Evolutionary conservation across 2,113 vertebrate species (phyloP), one percentile per base, ranked within the genome.

Genomic region (Beaufortia kweichowensis): DNA sequence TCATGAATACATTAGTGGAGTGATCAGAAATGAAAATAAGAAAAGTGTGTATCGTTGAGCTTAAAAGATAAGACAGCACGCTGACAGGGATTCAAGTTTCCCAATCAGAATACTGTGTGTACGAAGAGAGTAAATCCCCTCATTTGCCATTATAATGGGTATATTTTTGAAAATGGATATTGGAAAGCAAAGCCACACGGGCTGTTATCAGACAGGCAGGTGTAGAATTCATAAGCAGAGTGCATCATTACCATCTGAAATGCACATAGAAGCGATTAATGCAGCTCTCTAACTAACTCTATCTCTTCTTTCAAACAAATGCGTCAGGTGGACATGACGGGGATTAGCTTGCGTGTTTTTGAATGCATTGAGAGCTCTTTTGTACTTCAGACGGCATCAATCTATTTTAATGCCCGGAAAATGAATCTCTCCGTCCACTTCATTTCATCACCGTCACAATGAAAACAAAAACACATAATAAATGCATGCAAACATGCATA

Each of bases 1-100:
- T 74, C 39, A 74, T 74, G 71, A 74, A 74, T 74, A 74, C 61
- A 39, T 74, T 74, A 74, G 14, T 35, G 69, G 24, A 31, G 57
- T 74, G 71, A 74, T 74, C 23, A 61, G 57, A 74, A 74, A 74
- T 74, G 39, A 73, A 56, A 61, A 48, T 43, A 35, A 29, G 71
- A 48, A 74, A 74, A 46, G 56, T 48, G 55, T 73, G 33, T 72
- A 35, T 48, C 39, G 28, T 74, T 74, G 46, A 57, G 41, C 71
- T 61, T 74, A 74, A 74, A 74, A 74, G 71, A 61, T 48, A 62
- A 61, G 39, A 74, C 61, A n/a, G 71, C 57, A 48, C 12, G 11
- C 71, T 61, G 57, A 74, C 56, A 62, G 39, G 41, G 39, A 61
- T 74, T 74, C 56, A 61, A 1, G 26, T 60, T 74, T 74, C 26